phyloP scores from a whole-genome alignment of 2,797 vertebrate genomes.

The Trichosurus vulpecula region DNA sequence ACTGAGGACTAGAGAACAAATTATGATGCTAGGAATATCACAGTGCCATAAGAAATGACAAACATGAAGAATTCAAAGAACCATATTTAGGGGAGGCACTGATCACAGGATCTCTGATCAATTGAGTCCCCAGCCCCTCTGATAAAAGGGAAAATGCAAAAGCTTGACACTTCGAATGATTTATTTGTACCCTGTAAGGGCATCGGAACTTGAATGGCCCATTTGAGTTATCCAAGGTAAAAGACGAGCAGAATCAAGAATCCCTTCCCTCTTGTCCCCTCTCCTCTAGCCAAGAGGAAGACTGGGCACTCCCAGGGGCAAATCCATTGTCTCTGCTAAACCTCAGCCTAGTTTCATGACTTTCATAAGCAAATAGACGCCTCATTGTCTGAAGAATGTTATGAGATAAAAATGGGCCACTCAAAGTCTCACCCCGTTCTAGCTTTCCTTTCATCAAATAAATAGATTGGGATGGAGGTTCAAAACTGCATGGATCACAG shows the following conservation, averaged over 20 bases:
- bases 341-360: neutral
- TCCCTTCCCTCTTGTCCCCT: neutral
- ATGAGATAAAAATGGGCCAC: neutral
- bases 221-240: neutral
- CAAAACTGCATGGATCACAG: fast-evolving
- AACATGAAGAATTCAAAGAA: neutral
- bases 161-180: neutral
- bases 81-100: neutral
- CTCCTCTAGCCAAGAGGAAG: neutral
- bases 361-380: neutral
- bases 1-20: neutral
- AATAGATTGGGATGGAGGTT: neutral
- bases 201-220: neutral
- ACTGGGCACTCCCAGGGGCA: neutral
- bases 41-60: neutral
- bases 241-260: neutral
- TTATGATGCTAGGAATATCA: neutral
- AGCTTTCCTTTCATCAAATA: neutral
- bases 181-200: neutral
- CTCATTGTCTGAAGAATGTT: neutral
- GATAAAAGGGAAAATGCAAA: neutral
- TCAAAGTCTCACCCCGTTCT: neutral
- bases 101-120: neutral
- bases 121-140: neutral
- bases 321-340: neutral